These are phyloP conservation scores for Gymnogyps californianus DNA, from an alignment of 2,113 vertebrate genomes.

Conservation along the genomic window DNA sequence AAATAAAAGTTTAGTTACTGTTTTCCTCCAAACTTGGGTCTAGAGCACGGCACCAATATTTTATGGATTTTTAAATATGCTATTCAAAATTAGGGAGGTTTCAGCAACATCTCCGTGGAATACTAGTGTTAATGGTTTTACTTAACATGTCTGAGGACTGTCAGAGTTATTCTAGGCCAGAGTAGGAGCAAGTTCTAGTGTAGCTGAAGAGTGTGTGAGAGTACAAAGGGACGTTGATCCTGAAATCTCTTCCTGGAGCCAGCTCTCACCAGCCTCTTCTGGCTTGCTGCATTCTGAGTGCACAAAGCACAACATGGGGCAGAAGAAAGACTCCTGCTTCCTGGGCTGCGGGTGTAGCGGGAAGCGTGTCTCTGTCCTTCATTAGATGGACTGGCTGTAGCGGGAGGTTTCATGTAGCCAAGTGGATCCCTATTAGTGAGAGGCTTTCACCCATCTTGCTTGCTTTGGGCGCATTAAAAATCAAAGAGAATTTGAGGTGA, in stretches of 20 bases:
- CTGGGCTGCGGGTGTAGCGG: fast-evolving
- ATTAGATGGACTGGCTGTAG: background rate
- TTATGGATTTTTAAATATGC: background rate
- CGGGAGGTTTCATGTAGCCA: background rate
- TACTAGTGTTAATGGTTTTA: background rate
- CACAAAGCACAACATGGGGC: background rate
- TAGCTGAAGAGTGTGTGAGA: background rate
- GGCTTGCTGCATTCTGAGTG: background rate
- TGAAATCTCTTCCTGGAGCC: background rate
- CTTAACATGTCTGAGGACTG: background rate
- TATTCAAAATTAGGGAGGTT: background rate
- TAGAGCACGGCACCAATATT: background rate
- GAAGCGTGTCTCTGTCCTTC: background rate
- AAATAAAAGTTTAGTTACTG: background rate
- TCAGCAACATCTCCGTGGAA: background rate
- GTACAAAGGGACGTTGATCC: background rate
- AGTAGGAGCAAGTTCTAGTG: background rate
- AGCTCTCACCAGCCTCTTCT: background rate
- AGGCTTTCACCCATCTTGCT: background rate
- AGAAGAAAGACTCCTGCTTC: background rate
- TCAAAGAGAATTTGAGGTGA: background rate
- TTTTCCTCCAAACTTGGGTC: background rate
- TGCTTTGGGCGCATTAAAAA: background rate
- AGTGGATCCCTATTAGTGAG: background rate
- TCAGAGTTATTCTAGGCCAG: background rate